Percentiles rank a stretch among this genome's conserved stretches.
phyloP scores from a whole-genome alignment of 2,113 vertebrate genomes.

The Aramus guarauna region DNA sequence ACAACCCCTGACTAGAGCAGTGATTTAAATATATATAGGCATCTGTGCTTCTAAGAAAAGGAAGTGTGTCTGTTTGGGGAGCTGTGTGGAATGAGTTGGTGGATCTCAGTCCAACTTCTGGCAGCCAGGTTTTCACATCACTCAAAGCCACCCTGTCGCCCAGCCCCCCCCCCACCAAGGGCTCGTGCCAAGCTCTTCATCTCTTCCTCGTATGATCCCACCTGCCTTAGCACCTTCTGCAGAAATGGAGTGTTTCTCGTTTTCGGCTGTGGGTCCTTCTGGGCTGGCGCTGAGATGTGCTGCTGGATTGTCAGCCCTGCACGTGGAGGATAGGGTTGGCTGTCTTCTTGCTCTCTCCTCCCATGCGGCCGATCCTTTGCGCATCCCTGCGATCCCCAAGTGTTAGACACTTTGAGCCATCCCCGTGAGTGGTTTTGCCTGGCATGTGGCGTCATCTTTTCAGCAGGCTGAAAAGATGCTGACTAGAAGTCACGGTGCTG shows the following conservation, averaged over 20 bases:
- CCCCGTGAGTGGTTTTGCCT: neutral
- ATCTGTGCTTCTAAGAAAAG: conserved; percentile 64
- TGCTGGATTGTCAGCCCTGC: neutral
- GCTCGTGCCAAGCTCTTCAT: neutral
- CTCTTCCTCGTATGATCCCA: neutral
- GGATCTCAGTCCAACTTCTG: conserved; percentile 49
- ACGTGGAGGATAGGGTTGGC: neutral
- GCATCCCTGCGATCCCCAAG: neutral
- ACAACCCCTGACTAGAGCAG: conserved; percentile 46
- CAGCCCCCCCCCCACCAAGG: neutral
- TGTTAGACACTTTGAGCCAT: neutral
- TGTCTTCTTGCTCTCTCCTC: neutral
- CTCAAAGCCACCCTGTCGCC: neutral
- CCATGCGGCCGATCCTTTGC: neutral
- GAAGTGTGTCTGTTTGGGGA: conserved; percentile 57
- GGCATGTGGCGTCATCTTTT: neutral
- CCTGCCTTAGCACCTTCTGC: conserved; percentile 17
- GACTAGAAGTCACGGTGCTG: neutral
- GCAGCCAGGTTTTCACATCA: conserved; percentile 44
- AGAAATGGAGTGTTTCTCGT: neutral
- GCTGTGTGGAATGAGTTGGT: conserved; percentile 53
- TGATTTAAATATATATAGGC: conserved; percentile 54
- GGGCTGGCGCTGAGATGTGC: neutral
- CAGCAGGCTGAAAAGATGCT: neutral
- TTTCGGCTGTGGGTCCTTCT: neutral